Percentiles rank a stretch among this genome's conserved stretches.
phyloP scores from a whole-genome alignment of 1,140 invertebrate species.

The Phymorhynchus buccinoides region DNA sequence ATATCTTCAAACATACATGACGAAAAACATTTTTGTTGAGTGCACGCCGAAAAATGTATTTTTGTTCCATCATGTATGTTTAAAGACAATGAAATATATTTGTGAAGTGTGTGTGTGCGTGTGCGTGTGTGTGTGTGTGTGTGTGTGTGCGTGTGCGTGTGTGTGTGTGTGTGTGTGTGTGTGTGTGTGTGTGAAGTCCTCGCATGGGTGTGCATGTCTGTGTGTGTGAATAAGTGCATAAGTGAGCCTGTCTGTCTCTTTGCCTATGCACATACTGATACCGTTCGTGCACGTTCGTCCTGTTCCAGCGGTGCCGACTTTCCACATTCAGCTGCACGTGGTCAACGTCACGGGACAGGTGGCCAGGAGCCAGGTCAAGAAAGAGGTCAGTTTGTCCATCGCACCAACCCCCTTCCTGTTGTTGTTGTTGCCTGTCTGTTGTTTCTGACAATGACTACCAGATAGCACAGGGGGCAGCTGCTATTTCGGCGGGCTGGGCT shows the following conservation, averaged over 20 bases:
- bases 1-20: too few species aligned
- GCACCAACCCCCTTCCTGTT: background rate
- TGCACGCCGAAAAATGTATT: too few species aligned
- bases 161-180: background rate
- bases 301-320: background rate
- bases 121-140: background rate
- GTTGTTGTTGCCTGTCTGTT: too few species aligned
- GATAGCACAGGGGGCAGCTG: too few species aligned
- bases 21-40: too few species aligned
- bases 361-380: background rate
- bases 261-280: too few species aligned
- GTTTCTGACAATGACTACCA: too few species aligned
- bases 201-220: background rate
- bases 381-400: background rate
- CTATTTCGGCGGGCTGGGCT: too few species aligned
- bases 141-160: background rate
- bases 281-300: too few species aligned
- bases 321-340: background rate
- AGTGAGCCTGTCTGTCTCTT: background rate
- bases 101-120: constrained; percentile 10
- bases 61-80: too few species aligned
- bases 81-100: too few species aligned
- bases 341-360: background rate
- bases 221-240: background rate
- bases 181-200: background rate